Conservation (phyloP, 2,797 vertebrate genomes). For the Chlorospingus flavigularis region DNA sequence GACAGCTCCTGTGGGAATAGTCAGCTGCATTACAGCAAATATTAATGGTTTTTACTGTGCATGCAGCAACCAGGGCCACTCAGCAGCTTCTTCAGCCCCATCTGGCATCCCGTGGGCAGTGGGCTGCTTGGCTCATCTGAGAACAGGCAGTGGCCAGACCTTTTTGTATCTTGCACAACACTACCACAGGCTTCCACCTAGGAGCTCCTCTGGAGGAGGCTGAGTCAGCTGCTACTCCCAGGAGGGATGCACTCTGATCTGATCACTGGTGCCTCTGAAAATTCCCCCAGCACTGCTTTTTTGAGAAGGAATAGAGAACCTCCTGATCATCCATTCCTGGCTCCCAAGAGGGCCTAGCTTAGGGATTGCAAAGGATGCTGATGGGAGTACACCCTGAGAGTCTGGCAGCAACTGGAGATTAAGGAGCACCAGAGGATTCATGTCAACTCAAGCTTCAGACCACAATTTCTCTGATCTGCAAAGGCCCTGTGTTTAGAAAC, state of each 20-base stretch:
- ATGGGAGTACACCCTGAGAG: not conserved
- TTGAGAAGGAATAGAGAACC: not conserved
- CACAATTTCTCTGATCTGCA: not conserved
- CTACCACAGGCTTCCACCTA: not conserved
- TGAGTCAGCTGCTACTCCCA: not conserved
- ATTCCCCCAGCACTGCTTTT: not conserved
- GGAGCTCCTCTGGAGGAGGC: not conserved
- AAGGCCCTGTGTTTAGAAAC: not conserved
- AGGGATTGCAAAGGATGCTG: not conserved
- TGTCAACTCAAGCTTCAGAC: not conserved
- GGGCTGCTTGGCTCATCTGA: not conserved
- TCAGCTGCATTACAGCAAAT: not conserved
- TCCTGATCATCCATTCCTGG: not conserved
- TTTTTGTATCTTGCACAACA: not conserved
- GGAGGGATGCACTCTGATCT: not conserved
- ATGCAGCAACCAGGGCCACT: not conserved
- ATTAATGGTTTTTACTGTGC: not conserved
- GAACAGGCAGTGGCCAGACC: not conserved
- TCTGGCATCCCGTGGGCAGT: not conserved
- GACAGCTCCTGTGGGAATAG: not conserved
- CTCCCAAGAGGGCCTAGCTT: not conserved
- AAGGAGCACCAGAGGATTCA: not conserved
- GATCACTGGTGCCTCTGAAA: not conserved
- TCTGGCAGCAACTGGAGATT: not conserved
- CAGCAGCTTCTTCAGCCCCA: not conserved